Base-by-base conservation (phyloP, 2,113 vertebrate genomes). In the Balaeniceps rex region DNA sequence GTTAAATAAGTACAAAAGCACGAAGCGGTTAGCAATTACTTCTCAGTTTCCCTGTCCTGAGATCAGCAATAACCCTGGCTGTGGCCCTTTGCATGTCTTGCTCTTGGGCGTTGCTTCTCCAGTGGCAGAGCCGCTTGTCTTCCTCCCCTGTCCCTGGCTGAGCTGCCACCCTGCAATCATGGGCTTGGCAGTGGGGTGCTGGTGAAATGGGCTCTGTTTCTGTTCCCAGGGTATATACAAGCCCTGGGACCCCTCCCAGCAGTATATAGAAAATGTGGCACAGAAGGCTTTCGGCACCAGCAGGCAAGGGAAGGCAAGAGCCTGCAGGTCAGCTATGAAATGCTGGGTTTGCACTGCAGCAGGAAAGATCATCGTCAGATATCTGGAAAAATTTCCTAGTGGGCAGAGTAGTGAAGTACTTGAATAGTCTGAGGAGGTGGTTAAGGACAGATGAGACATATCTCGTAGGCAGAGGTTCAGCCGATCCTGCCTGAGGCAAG, bases 221-320 rank as follows among this genome's bases (percentile, higher is more conserved):
- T 61, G 3, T 29, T 76, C 64, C 10, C n/a, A 25, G 17, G 19
- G 31, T 34, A 12, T 25, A 36, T 31, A 22, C 12, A 78, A 19
- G 3, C 11, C 22, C 21, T 4, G 2, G 12, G 19, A 64, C 42
- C 9, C 8, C 2, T 58, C 66, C 33, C 46, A 34, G 52, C 23
- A 34, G 5, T 18, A 15, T 25, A 11, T 44, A 10, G 2, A 3
- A 61, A 54, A 24, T 10, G 16, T 49, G 77, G 9, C 55, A 60
- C n/a, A 24, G 47, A 34, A 22, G 9, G 12, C 23, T 83, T 74
- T 33, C 0, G 0, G 23, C 21, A 49, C 21, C 25, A 11, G 17
- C 6, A 10, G 28, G 61, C 24, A 49, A 42, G 55, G 33, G 66
- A 29, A 64, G 38, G 42, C 9, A 52, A 18, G 68, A 68, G 16